Base-by-base conservation (phyloP, 2,888 invertebrate genomes). In the Orthonevra nobilis region DNA sequence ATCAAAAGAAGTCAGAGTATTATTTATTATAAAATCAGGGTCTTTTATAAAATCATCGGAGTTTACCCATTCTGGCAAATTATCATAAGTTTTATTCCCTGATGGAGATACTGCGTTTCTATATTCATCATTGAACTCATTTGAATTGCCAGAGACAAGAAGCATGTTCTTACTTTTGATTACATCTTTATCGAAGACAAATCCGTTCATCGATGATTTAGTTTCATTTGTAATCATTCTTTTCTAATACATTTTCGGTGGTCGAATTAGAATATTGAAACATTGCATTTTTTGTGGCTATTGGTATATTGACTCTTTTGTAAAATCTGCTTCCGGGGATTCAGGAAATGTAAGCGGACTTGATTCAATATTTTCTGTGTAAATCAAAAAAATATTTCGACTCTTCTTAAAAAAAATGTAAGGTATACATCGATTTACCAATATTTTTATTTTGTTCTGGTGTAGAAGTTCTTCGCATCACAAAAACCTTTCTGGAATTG, bases 291-390 rank as follows among this genome's bases (percentile, higher is more conserved):
- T 36, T 36, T 36, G 36, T 36, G 36, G 36, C 36, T 15, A 36
- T 17, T 17, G 17, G 36, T 17, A n/a, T 17, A 36, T 36, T 15
- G 17, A 36, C 17, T 36, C 9, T 36, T 44, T 44, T 6, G 12
- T 44, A 26, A 44, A 23, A 10, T 44, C 2, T 9, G 40, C 26
- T 40, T 40, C 40, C 40, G 40, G 17, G 7, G 6, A 40, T 40
- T 40, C n/a, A 40, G 40, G 19, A 19, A 17, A 40, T 40, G 19
- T 40, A 17, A 40, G 19, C 40, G 40, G 19, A 40, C 17, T 40
- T 40, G 40, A 44, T 44, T 44, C 44, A 44, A 44, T 26, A 26
- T 44, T 44, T 44, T 23, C 44, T 44, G 44, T 26, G 26, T 26
- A 44, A 19, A 19, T 40, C 17, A 40, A 17, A 40, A 40, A 23